Conservation (phyloP, 2,888 invertebrate species). For the Sussaba pulchella region DNA sequence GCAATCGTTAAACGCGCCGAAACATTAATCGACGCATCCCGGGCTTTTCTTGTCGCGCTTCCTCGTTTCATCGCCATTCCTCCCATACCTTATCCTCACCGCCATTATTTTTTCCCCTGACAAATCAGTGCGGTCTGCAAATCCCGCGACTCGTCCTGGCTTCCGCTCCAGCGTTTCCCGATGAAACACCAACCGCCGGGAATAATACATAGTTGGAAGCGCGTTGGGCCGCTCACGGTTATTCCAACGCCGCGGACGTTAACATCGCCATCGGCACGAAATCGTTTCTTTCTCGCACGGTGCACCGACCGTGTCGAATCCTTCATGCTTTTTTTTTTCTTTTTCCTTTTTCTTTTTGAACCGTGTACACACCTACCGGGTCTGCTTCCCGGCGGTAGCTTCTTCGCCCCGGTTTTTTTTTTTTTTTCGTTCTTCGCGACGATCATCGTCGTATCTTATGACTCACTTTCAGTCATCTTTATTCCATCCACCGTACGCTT, state of each 20-base stretch:
- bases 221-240: conserved; percentile 39
- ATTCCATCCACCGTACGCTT: conserved; percentile 52
- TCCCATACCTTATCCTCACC: no score
- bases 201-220: conserved; percentile 40
- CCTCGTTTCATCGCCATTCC: background rate
- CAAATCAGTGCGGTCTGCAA: conserved; percentile 30
- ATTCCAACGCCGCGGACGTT: no score
- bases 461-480: conserved; percentile 55
- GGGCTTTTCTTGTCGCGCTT: background rate
- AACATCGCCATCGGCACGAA: conserved; percentile 47
- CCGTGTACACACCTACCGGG: conserved; percentile 40
- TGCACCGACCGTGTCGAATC: conserved; percentile 67
- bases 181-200: conserved; percentile 29
- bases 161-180: conserved; percentile 19
- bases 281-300: conserved; percentile 59
- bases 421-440: conserved; percentile 18
- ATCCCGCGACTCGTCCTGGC: conserved; percentile 10
- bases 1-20: no score
- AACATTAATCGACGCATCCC: background rate
- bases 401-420: conserved; percentile 12
- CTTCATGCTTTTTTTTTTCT: conserved; percentile 51
- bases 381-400: conserved; percentile 29
- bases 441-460: conserved; percentile 60
- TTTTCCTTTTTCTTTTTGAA: background rate
- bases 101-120: no score